Base-by-base conservation (phyloP, 2,113 vertebrate species). In the Noctilio leporinus region DNA sequence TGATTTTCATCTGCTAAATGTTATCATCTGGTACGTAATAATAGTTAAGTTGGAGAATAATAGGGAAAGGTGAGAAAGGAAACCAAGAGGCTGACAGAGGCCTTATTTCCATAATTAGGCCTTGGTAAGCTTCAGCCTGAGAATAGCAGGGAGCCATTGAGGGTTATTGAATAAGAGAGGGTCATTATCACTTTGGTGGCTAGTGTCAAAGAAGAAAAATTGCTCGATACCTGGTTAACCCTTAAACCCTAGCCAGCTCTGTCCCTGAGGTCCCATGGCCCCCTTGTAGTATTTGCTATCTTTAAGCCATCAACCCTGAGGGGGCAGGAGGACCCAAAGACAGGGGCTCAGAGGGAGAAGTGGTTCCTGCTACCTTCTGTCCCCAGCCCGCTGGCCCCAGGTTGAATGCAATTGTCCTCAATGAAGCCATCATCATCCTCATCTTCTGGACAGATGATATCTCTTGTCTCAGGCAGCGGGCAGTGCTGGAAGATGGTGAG, bases 361-460 rank as follows among this genome's bases (percentile, higher is more conserved):
- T 65, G 97, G 0, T 90, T 85, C 45, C 99, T 98, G 38, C 53
- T 97, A 77, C 98, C 97, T 11, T 98, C 98, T 10, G 98, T 96
- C 8, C 98, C 98, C 14, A 98, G 96, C 93, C 98, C 98, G 43
- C 98, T 98, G 94, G 98, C 98, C 0, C 98, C 99, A 76, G 99
- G 98, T 90, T 99, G 99, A 97, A 99, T 99, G 96, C 99, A 99
- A 98, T 99, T 99, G 97, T 99, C 99, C 97, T 99, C 99, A 0
- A 99, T 99, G 97, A 99, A 99, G 95, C 99, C 99, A 0, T 99
- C 99, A 0, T 99, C 99, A 59, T 99, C 99, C 9, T 99, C 99
- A 24, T 97, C 97, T 84, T 97, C 84, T 0, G 78, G 73, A 22
- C 30, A 53, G 65, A 19, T 55, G 97, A 95, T 97, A 75, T 35